phyloP scores from a whole-genome alignment of 2,113 vertebrate species.

The Carollia perspicillata region DNA sequence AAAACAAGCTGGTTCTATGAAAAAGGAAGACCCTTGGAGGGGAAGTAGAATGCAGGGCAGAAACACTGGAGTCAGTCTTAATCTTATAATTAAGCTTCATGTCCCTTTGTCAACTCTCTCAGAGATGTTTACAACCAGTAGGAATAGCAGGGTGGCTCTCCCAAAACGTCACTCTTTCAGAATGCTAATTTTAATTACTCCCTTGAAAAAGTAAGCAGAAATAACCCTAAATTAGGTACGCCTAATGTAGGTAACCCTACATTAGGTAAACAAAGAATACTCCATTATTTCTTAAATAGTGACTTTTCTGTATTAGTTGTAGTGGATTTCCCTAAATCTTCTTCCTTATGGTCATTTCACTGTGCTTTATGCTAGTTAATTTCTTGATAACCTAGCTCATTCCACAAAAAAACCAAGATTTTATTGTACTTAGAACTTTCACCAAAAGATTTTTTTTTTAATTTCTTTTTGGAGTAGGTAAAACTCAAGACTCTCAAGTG shows the following conservation, averaged over 20 bases:
- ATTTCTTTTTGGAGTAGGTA: not conserved
- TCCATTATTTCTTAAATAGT: not conserved
- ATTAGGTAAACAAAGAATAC: slow-evolving; percentile 6
- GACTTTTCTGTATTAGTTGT: not conserved
- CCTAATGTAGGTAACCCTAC: not conserved
- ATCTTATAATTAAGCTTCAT: not conserved
- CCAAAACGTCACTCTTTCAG: not conserved
- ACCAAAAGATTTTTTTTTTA: not conserved
- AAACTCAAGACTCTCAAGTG: not conserved
- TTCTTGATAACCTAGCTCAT: not conserved
- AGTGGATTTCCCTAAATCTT: not conserved
- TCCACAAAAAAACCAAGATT: not conserved
- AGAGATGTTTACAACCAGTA: not conserved
- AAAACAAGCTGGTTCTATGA: not conserved
- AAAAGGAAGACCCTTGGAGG: not conserved
- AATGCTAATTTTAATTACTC: not conserved
- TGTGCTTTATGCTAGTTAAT: not conserved
- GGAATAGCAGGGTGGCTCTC: not conserved
- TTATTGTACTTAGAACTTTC: not conserved
- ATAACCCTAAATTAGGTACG: not conserved
- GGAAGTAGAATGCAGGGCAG: not conserved
- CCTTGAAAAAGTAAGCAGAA: not conserved
- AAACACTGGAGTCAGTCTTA: not conserved
- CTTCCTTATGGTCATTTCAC: not conserved
- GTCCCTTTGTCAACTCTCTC: not conserved